These are phyloP conservation scores for Amphipoea oculea DNA, from an alignment of 2,888 invertebrate genomes.

Conservation along the genomic window DNA sequence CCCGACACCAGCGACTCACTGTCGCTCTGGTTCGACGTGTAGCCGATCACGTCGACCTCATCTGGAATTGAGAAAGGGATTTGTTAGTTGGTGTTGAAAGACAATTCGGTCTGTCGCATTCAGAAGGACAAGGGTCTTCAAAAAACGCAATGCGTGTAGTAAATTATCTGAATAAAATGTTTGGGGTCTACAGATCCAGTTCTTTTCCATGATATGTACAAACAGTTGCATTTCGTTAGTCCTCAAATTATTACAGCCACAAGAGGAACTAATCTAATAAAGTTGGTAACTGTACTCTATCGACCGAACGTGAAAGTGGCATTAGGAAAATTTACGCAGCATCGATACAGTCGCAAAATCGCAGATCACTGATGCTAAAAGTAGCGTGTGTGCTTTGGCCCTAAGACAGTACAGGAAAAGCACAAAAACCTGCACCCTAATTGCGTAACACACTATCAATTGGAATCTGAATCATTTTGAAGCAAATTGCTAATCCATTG, in stretches of 20 bases:
- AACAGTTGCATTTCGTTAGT: neutral
- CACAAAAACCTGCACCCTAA: neutral
- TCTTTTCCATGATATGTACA: neutral
- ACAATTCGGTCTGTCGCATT: neutral
- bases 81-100: constrained; percentile 5
- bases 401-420: neutral
- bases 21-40: constrained; percentile 96
- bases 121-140: neutral
- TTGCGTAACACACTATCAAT: no score
- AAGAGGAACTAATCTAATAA: neutral
- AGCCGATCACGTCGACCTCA: constrained; percentile 96
- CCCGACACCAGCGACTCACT: constrained; percentile 95
- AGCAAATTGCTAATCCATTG: no score
- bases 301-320: no score
- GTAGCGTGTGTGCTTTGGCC: no score
- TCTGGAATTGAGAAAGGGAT: constrained; percentile 88
- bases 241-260: neutral
- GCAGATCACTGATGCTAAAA: no score
- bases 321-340: neutral
- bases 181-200: neutral
- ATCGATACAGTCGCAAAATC: no score
- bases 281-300: neutral
- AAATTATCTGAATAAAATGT: neutral
- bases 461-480: no score
- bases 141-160: neutral